Evolutionary conservation across 2,888 invertebrate genomes (phyloP).

Genomic region (Orchesellides sinensis): DNA sequence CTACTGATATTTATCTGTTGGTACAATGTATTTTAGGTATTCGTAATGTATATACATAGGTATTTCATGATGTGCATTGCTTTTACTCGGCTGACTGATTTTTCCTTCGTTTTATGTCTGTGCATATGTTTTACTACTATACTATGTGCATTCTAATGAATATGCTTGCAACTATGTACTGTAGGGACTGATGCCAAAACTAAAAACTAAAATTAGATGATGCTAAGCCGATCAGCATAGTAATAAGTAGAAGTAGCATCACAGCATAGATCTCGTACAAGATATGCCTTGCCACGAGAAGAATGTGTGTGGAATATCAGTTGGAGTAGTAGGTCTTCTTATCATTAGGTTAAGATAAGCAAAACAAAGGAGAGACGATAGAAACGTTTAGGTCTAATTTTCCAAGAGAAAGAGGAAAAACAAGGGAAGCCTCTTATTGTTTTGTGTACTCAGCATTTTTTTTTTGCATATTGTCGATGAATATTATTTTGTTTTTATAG

Average conservation of each 20-base stretch:
- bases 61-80: background rate
- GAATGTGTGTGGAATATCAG: background rate
- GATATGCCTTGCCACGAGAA: background rate
- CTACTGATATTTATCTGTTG: background rate
- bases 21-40: background rate
- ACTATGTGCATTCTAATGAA: background rate
- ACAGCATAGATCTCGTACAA: no score
- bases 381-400: background rate
- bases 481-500: no score
- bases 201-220: conserved; percentile 60
- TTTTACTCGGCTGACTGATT: conserved; percentile 10
- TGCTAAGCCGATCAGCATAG: conserved; percentile 43
- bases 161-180: background rate
- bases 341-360: no score
- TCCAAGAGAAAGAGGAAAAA: background rate
- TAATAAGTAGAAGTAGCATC: no score
- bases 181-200: conserved; percentile 27
- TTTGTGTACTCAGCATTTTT: no score
- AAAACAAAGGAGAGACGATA: no score
- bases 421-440: background rate
- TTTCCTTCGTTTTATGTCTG: background rate
- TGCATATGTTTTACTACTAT: background rate
- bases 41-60: background rate
- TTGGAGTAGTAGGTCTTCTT: background rate
- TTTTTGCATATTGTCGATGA: no score